Base-by-base conservation (phyloP, 2,113 vertebrate genomes). In the Propithecus coquereli region DNA sequence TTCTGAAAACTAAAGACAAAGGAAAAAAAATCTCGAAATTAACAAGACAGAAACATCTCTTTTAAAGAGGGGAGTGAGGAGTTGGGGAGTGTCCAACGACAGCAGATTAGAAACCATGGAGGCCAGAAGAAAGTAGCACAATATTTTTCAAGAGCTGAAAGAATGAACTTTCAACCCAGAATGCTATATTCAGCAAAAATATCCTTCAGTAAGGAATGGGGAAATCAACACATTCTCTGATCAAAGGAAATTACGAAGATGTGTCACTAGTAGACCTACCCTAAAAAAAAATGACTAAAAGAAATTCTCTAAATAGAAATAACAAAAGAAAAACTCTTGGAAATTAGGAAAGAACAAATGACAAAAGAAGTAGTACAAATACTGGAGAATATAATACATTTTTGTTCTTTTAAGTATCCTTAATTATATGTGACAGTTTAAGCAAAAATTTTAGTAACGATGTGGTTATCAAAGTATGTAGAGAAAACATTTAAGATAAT, bases 351-450 rank as follows among this genome's bases (percentile, higher is more conserved):
- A 40, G 18, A 71, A 77, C 37, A 96, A 90, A 73, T 34, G n/a
- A 91, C 16, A 91, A 87, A 18, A 27, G 5, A 83, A 82, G 87
- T 52, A 77, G 23, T 90, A 47, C 65, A 94, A 92, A 94, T 94
- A 83, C 0, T 79, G 54, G 9, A 71, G 91, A 83, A 82, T 59
- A 83, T n/a, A 71, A 79, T 17, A 65, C 4, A 63, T 61, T 59
- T 96, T 65, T 83, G 68, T 87, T 91, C 47, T 82, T 59, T 76
- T 63, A 32, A 79, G 32, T 91, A 66, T 71, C 65, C 74, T 73
- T 85, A 84, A 85, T 89, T 66, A 66, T 80, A 66, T 74, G 27
- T 90, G 20, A 86, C 16, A 81, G 30, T 40, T 80, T 47, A 94
- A 80, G 40, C 23, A 74, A 96, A 92, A 74, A 47, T 66, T 22